Evolutionary conservation across 2,888 invertebrate genomes (phyloP), one percentile per base, ranked within the genome.

Genomic region (Plagodis dolabraria): DNA sequence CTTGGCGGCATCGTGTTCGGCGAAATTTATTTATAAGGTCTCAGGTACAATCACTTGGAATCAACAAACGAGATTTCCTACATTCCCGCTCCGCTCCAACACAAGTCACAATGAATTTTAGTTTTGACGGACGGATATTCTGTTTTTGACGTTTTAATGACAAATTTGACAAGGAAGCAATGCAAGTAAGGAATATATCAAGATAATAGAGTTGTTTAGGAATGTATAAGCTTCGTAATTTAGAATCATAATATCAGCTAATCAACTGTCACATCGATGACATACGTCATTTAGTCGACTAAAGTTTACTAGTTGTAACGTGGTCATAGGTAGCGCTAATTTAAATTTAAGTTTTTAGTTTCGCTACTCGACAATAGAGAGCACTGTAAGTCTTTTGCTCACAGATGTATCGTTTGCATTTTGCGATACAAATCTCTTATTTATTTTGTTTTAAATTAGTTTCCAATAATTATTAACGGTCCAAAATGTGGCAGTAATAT

Each of bases 1-100:
- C 93, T 93, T 82, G 93, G 92, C 79, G 92, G 92, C 92, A 92
- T 92, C 83, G 75, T 92, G 85, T 75, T 80, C 72, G 74, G 81
- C 78, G 83, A 84, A 83, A 82, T 86, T 85, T 87, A 87, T 87
- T 85, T 91, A 89, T 87, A 90, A 78, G 86, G 84, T 80, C 74
- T 82, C 80, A 82, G 77, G 71, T 79, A 89, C 90, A 89, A 92
- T 92, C 92, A 89, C 92, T 91, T 88, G 69, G 72, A 85, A 85
- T 86, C 87, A 86, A 87, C 85, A 87, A 90, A 87, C 87, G 75
- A 86, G 87, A 86, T 87, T 71, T 86, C 86, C 83, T 77, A 85
- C 91, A 90, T 90, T 89, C 89, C 89, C 89, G 87, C 86, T 82
- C 79, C 79, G 71, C 75, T 77, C 78, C 80, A 76, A 81, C 10